Conservation (phyloP, 1,140 invertebrate species). For the Mizuhopecten yessoensis region DNA sequence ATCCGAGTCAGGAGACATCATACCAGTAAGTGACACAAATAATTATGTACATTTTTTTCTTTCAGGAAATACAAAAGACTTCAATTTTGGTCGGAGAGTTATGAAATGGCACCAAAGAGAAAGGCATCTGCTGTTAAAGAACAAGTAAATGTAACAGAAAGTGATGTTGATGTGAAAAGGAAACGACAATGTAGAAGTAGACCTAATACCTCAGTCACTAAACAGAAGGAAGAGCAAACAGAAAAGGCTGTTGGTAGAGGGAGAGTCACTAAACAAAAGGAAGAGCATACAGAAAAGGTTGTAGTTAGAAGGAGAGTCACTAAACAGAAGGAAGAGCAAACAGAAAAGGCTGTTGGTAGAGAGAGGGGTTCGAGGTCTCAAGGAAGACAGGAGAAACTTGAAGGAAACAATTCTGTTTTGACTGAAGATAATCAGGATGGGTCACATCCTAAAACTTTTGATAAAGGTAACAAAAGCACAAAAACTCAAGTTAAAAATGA, state of each 20-base stretch:
- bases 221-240: constrained; percentile 10
- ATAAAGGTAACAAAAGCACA: neutral
- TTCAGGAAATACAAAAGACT: neutral
- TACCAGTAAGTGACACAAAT: too few species aligned
- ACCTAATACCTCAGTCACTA: neutral
- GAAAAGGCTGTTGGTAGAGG: neutral
- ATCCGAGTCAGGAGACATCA: too few species aligned
- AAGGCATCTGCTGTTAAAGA: neutral
- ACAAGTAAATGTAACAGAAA: neutral
- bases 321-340: constrained; percentile 12
- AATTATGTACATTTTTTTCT: too few species aligned
- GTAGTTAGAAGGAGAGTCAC: neutral
- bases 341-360: neutral
- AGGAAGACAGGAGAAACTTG: neutral
- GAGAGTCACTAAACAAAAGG: neutral
- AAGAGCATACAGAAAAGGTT: constrained; percentile 14
- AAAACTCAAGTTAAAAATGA: neutral
- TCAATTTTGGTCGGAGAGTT: neutral
- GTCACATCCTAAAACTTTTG: neutral
- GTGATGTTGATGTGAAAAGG: neutral
- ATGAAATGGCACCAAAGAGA: neutral
- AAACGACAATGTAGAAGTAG: neutral
- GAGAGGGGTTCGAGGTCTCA: neutral
- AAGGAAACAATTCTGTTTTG: neutral
- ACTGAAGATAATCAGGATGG: neutral